Percentiles rank a stretch among this genome's conserved stretches.
phyloP scores from a whole-genome alignment of 2,113 vertebrate species.

The Indicator indicator region DNA sequence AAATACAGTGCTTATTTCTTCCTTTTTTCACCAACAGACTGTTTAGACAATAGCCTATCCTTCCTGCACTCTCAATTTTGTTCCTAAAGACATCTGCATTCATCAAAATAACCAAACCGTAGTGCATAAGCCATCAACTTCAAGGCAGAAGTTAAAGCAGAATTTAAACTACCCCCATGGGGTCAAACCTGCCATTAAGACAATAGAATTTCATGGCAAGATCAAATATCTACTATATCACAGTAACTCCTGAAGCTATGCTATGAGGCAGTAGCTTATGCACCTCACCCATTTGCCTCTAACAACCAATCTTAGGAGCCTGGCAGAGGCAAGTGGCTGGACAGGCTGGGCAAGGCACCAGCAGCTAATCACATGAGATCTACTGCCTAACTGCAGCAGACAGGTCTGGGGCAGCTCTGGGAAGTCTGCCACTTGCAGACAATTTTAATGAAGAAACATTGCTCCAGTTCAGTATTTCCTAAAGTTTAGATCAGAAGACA shows the following conservation, averaged over 20 bases:
- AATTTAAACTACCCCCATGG: neutral
- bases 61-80: slow-evolving; percentile 3
- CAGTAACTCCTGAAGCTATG: neutral
- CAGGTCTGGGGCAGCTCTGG: slow-evolving; percentile 26
- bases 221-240: neutral
- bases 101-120: slow-evolving; percentile 4
- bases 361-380: slow-evolving; percentile 19
- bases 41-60: slow-evolving; percentile 9
- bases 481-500: slow-evolving; percentile 14
- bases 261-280: neutral
- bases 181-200: slow-evolving; percentile 10
- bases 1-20: slow-evolving; percentile 15
- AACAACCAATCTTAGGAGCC: neutral
- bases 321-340: slow-evolving; percentile 18
- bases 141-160: neutral
- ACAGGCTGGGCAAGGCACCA: slow-evolving; percentile 47
- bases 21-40: neutral
- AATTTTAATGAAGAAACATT: slow-evolving; percentile 25
- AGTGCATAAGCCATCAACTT: neutral
- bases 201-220: neutral
- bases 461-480: neutral
- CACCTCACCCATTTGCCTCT: neutral
- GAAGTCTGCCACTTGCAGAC: neutral
- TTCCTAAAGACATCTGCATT: slow-evolving; percentile 9
- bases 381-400: slow-evolving; percentile 11